These are phyloP conservation scores for Arrhopalites spinosus DNA, from an alignment of 2,888 invertebrate species.

Conservation along the genomic window DNA sequence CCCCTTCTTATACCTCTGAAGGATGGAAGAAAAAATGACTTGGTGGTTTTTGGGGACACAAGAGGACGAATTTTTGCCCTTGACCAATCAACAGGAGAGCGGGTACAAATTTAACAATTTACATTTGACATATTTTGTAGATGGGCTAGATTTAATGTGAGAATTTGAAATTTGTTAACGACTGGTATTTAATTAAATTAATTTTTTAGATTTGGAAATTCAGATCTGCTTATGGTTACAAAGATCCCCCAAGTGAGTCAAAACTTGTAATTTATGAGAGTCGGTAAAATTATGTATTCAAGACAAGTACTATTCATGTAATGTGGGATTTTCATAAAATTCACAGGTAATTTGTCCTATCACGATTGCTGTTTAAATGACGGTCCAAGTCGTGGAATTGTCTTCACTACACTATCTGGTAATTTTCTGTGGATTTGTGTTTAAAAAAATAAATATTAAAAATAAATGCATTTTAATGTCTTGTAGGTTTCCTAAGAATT, in stretches of 20 bases:
- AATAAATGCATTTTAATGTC: no score
- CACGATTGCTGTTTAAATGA: background rate
- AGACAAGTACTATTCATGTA: background rate
- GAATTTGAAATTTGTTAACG: background rate
- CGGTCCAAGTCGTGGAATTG: background rate
- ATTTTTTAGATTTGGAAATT: slow-evolving; percentile 13
- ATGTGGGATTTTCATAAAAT: background rate
- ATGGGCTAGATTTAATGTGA: background rate
- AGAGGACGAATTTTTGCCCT: slow-evolving; percentile 21
- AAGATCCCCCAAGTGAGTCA: no score
- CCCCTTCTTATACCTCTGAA: background rate
- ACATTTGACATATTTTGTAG: background rate
- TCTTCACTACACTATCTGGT: background rate
- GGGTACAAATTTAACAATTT: background rate
- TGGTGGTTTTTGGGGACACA: slow-evolving; percentile 21
- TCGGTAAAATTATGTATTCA: no score
- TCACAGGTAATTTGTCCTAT: slow-evolving; percentile 6
- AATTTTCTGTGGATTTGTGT: no score
- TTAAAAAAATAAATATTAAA: no score
- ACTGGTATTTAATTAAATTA: background rate
- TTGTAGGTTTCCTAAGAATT: background rate
- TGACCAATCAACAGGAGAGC: slow-evolving; percentile 3
- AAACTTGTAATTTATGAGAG: no score
- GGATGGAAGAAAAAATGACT: background rate
- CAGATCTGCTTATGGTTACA: background rate